Evolutionary conservation across 1,140 invertebrate species (phyloP).

Genomic region (Periplaneta americana): DNA sequence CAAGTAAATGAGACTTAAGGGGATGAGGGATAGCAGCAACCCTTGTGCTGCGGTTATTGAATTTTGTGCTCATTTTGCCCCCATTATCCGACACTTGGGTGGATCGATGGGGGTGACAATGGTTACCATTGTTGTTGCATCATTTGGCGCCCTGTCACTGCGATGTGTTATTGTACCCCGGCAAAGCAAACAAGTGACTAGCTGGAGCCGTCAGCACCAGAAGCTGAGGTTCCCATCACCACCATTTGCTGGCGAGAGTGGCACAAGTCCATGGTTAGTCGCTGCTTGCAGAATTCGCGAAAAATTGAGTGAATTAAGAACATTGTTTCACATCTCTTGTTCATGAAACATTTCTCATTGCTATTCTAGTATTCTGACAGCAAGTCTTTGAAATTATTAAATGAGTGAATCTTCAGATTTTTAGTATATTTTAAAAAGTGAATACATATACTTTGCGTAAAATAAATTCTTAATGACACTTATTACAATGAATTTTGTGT

Average conservation of each 20-base stretch:
- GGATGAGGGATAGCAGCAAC: background rate
- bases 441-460: no score
- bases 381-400: no score
- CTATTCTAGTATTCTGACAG: no score
- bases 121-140: background rate
- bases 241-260: background rate
- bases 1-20: background rate
- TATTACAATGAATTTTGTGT: no score
- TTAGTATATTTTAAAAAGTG: no score
- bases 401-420: no score
- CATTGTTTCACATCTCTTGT: no score
- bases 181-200: slow-evolving; percentile 68
- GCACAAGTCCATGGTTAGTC: no score
- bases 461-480: no score
- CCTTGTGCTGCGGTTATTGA: background rate
- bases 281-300: no score
- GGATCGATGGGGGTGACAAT: background rate
- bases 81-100: background rate
- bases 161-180: slow-evolving; percentile 76
- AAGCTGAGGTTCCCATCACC: background rate
- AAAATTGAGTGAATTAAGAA: no score
- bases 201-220: slow-evolving; percentile 9
- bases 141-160: slow-evolving; percentile 26
- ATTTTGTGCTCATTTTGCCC: background rate
- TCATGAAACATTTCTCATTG: no score